These are phyloP conservation scores for Scaptodrosophila latifasciaeformis DNA, from an alignment of 2,888 invertebrate genomes.

Conservation along the genomic window DNA sequence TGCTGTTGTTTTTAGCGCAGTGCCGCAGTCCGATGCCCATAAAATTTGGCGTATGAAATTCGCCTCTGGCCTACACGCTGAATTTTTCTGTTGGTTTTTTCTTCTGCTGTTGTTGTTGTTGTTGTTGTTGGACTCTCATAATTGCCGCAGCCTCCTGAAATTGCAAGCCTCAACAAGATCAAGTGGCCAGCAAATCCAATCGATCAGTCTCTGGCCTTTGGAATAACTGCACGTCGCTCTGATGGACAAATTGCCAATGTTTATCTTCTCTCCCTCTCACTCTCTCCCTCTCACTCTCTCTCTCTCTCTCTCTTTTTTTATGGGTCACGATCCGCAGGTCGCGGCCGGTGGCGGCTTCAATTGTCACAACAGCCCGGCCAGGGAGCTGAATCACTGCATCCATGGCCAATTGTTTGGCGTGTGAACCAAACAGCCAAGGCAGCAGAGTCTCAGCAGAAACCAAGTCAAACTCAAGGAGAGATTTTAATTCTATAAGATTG, in stretches of 20 bases:
- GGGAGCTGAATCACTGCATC: background rate
- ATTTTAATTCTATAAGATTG: no score
- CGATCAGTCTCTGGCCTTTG: background rate
- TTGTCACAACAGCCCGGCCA: background rate
- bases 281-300: no score
- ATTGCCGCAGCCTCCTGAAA: constrained; percentile 1
- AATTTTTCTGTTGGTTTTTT: background rate
- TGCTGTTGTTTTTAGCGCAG: background rate
- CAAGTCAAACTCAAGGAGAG: no score
- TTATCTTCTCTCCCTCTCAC: no score
- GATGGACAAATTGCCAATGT: constrained; percentile 1
- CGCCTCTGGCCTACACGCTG: background rate
- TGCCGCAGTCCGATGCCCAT: no score
- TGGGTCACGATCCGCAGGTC: constrained; percentile 7
- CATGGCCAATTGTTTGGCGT: background rate
- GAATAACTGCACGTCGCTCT: constrained; percentile 3
- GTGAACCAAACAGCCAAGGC: background rate
- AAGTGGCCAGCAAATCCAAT: background rate
- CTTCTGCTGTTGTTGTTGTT: background rate
- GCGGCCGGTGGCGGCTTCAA: background rate
- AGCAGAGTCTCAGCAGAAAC: no score
- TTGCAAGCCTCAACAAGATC: constrained; percentile 3
- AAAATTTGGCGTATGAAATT: background rate
- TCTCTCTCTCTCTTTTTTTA: constrained; percentile 1
- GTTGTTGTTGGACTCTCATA: background rate